These are phyloP conservation scores for Nemopilema nomurai DNA, from an alignment of 30 jellyfish, hydroid and myxozoan species.

Conservation along the genomic window DNA sequence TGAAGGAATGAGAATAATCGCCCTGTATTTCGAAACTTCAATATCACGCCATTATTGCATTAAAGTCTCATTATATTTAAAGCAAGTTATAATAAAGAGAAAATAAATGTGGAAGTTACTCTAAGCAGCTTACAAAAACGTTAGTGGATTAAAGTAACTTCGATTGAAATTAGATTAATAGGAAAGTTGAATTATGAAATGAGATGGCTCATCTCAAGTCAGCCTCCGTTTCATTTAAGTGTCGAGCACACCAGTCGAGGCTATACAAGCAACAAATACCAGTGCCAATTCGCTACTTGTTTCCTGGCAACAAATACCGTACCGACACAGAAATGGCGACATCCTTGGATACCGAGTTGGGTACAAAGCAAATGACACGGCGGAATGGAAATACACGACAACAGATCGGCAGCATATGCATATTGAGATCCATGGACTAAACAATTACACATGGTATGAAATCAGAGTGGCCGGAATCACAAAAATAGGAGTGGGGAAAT, in stretches of 20 bases:
- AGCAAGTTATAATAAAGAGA: too few relatives aligned
- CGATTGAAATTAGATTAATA: too few relatives aligned
- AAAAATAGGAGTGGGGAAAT: slow-evolving; percentile 11
- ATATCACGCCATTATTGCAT: too few relatives aligned
- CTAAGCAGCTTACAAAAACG: too few relatives aligned
- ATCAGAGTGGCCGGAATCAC: slow-evolving; percentile 24
- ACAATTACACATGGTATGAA: slow-evolving; percentile 37
- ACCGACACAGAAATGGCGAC: slow-evolving; percentile 32
- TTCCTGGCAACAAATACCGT: slow-evolving; percentile 31
- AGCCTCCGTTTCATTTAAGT: neutral
- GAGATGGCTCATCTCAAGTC: too few relatives aligned
- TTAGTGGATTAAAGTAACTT: too few relatives aligned
- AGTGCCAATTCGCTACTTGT: slow-evolving; percentile 27
- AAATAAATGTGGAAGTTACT: too few relatives aligned
- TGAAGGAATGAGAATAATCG: too few relatives aligned
- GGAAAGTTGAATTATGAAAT: too few relatives aligned
- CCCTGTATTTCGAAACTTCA: too few relatives aligned
- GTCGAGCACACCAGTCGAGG: slow-evolving; percentile 37
- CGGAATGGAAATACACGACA: neutral
- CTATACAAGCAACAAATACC: neutral
- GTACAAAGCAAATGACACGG: slow-evolving; percentile 5
- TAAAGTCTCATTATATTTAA: too few relatives aligned
- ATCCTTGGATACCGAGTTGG: neutral
- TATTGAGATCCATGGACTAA: slow-evolving; percentile 2
- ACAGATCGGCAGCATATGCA: neutral